phyloP scores from a whole-genome alignment of 2,888 invertebrate species.

The Limulus polyphemus region DNA sequence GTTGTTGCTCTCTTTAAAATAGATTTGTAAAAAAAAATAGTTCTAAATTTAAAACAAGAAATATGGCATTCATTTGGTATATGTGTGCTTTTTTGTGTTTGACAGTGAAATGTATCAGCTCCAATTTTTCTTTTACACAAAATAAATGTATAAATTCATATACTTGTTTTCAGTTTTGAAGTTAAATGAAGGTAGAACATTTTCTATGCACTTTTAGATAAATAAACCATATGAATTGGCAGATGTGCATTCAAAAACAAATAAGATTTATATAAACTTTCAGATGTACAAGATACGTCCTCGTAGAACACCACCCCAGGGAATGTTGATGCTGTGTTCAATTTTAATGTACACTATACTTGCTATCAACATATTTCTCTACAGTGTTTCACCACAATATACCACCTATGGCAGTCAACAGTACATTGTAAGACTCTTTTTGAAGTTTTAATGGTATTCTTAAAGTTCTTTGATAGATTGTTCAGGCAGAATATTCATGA shows the following conservation, averaged over 20 bases:
- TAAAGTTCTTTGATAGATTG: no score
- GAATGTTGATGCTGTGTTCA: constrained; percentile 37
- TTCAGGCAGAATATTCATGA: no score
- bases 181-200: no score
- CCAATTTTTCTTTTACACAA: not conserved
- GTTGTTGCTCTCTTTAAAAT: not conserved
- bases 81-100: not conserved
- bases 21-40: not conserved
- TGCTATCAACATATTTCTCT: constrained; percentile 38
- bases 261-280: not conserved
- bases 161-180: not conserved
- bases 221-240: no score
- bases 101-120: not conserved
- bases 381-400: constrained; percentile 38
- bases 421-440: constrained; percentile 19
- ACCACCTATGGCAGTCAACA: constrained; percentile 39
- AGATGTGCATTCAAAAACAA: no score
- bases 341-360: constrained; percentile 36
- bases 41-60: not conserved
- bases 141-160: not conserved
- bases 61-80: not conserved
- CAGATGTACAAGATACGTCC: constrained; percentile 38
- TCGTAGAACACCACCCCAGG: constrained; percentile 36
- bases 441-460: no score
- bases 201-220: no score